Evolutionary conservation across 1,140 invertebrate species (phyloP).

Genomic region (Sarcophaga bullata): DNA sequence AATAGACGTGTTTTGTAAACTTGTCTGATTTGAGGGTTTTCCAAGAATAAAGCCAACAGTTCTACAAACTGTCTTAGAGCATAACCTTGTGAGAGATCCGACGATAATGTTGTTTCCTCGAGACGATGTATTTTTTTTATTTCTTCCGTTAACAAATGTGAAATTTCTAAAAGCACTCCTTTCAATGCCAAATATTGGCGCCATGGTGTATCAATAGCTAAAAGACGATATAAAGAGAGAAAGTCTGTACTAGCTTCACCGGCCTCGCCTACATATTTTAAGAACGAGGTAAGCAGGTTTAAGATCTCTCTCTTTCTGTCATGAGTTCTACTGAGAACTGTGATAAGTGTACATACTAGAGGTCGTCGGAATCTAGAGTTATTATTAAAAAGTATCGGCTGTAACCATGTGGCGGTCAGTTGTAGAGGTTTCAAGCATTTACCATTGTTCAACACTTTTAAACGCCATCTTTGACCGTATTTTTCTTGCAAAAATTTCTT

Average conservation of each 20-base stretch:
- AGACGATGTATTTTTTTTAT: slow-evolving; percentile 86
- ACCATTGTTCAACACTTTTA: slow-evolving; percentile 54
- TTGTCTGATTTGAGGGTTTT: slow-evolving; percentile 83
- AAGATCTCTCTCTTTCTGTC: slow-evolving; percentile 72
- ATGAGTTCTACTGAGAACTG: slow-evolving; percentile 75
- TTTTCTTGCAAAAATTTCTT: slow-evolving; percentile 79
- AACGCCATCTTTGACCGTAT: slow-evolving; percentile 75
- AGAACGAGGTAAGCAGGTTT: slow-evolving; percentile 87
- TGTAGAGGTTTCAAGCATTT: slow-evolving; percentile 53
- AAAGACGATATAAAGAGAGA: slow-evolving; percentile 83
- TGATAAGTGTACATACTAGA: slow-evolving; percentile 88
- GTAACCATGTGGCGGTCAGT: slow-evolving; percentile 79
- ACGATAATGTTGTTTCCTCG: slow-evolving; percentile 91
- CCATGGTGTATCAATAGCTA: slow-evolving; percentile 88
- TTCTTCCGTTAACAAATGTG: slow-evolving; percentile 86
- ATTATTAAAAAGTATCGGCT: slow-evolving; percentile 89
- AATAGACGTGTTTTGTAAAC: slow-evolving; percentile 91
- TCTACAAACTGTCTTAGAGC: slow-evolving; percentile 89
- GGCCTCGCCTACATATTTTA: slow-evolving; percentile 83
- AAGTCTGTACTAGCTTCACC: slow-evolving; percentile 95
- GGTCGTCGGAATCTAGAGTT: slow-evolving; percentile 88
- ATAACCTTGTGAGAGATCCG: slow-evolving; percentile 92
- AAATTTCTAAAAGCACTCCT: slow-evolving; percentile 86
- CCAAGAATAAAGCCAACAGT: slow-evolving; percentile 84
- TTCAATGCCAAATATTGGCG: slow-evolving; percentile 91